These are phyloP conservation scores for Phrixothrix hirtus DNA, from an alignment of 2,888 invertebrate genomes.

Conservation along the genomic window DNA sequence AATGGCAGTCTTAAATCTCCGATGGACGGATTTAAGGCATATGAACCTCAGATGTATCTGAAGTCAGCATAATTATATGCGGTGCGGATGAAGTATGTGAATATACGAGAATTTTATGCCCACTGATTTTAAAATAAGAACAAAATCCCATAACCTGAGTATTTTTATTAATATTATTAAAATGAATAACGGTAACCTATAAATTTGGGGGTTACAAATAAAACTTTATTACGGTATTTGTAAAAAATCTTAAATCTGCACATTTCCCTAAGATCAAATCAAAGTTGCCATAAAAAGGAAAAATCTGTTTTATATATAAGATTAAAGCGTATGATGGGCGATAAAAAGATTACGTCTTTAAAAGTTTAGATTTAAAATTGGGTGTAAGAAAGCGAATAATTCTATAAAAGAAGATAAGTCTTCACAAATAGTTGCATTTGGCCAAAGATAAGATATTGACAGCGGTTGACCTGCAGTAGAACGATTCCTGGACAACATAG, in stretches of 20 bases:
- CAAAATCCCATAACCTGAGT: too few relatives aligned
- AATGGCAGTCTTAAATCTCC: slow-evolving; percentile 32
- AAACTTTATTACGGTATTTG: too few relatives aligned
- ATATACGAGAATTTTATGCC: slow-evolving; percentile 16
- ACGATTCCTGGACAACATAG: slow-evolving; percentile 47
- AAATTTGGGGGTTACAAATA: too few relatives aligned
- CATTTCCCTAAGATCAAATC: slow-evolving; percentile 15
- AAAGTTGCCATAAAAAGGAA: slow-evolving; percentile 12
- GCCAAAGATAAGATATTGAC: slow-evolving; percentile 44
- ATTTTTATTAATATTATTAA: too few relatives aligned
- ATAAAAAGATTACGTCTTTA: slow-evolving; percentile 20
- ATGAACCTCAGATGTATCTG: slow-evolving; percentile 32
- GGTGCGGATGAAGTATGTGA: slow-evolving; percentile 33
- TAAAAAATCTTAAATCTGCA: too few relatives aligned
- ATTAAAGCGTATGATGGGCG: slow-evolving; percentile 16
- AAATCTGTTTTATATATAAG: slow-evolving; percentile 15
- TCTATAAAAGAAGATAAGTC: slow-evolving; percentile 4
- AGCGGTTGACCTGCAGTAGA: slow-evolving; percentile 49
- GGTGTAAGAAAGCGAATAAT: slow-evolving; percentile 7
- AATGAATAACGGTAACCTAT: too few relatives aligned
- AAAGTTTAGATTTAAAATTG: slow-evolving; percentile 10
- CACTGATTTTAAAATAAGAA: too few relatives aligned
- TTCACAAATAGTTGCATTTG: slow-evolving; percentile 37
- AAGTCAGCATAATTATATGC: slow-evolving; percentile 38
- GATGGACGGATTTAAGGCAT: slow-evolving; percentile 26